A percentile compares a stretch with the other conserved stretches of the same genome.
Evolutionary conservation across 2,113 vertebrate genomes (phyloP).

Genomic region (Meles meles): DNA sequence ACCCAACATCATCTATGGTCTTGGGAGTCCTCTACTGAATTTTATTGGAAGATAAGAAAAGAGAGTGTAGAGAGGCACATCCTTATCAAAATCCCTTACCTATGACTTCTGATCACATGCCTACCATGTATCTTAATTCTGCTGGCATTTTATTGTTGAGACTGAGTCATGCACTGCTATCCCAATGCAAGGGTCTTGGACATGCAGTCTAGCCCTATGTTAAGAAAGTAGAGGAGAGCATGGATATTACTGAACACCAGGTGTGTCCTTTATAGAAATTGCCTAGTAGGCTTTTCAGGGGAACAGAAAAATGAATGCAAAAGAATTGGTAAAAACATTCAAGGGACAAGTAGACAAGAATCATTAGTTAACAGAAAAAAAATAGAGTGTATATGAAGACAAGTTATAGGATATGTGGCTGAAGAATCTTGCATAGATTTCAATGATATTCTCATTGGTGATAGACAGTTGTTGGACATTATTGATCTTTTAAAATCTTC

Average conservation of each 20-base stretch:
- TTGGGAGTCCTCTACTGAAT: not conserved
- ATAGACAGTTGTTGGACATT: not conserved
- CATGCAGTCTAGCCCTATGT: not conserved
- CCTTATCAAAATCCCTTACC: not conserved
- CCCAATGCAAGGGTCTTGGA: accelerated
- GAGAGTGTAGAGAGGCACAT: not conserved
- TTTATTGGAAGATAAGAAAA: not conserved
- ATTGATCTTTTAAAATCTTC: not conserved
- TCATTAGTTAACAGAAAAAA: not conserved
- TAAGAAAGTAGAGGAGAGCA: not conserved
- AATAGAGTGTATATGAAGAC: not conserved
- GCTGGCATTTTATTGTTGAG: not conserved
- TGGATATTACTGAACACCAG: not conserved
- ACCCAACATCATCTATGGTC: not conserved
- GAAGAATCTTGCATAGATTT: not conserved
- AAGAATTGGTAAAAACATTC: not conserved
- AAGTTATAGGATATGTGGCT: not conserved
- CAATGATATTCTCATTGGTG: not conserved
- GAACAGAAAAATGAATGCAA: not conserved
- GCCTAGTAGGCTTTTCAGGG: not conserved
- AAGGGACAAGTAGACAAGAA: not conserved
- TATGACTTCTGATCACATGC: not conserved
- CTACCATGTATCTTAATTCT: not conserved
- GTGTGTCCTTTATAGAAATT: not conserved
- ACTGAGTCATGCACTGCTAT: not conserved